A percentile compares a stretch with the other conserved stretches of the same genome.
Evolutionary conservation across 2,797 vertebrate genomes (phyloP).

Genomic region (Etheostoma nigrum): DNA sequence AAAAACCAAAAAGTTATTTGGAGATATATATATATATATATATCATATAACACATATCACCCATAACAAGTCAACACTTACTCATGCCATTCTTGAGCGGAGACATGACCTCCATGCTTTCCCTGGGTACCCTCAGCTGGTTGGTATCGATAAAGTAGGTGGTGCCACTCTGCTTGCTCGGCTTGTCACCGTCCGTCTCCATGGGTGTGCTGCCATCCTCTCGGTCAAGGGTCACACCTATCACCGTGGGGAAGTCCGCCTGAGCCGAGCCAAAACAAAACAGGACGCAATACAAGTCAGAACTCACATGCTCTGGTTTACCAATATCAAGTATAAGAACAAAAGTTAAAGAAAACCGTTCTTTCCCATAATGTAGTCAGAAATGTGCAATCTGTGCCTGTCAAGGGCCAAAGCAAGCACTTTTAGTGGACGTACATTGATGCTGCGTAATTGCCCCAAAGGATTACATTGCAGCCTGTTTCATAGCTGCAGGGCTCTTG

Average conservation of each 20-base stretch:
- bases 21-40: too few relatives aligned
- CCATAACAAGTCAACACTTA: slow-evolving; percentile 74
- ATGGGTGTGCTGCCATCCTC: slow-evolving; percentile 96
- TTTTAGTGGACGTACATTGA: too few relatives aligned
- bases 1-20: not conserved
- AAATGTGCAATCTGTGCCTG: too few relatives aligned
- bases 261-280: slow-evolving; percentile 59
- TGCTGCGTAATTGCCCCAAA: too few relatives aligned
- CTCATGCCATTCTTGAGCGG: slow-evolving; percentile 99
- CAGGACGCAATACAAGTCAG: slow-evolving; percentile 7
- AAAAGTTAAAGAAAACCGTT: not conserved
- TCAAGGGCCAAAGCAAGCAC: too few relatives aligned
- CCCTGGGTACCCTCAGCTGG: slow-evolving; percentile 94
- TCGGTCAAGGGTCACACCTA: slow-evolving; percentile 94
- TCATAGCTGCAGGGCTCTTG: too few relatives aligned
- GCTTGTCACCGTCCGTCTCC: slow-evolving; percentile 96
- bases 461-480: too few relatives aligned
- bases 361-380: too few relatives aligned
- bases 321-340: not conserved
- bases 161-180: slow-evolving; percentile 91
- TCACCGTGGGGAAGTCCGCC: slow-evolving; percentile 99
- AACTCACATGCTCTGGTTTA: not conserved
- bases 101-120: slow-evolving; percentile 98
- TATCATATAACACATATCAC: not conserved
- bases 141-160: slow-evolving; percentile 98